Conservation (phyloP, 2,888 invertebrate species). For the Drosophila vallismaia region DNA sequence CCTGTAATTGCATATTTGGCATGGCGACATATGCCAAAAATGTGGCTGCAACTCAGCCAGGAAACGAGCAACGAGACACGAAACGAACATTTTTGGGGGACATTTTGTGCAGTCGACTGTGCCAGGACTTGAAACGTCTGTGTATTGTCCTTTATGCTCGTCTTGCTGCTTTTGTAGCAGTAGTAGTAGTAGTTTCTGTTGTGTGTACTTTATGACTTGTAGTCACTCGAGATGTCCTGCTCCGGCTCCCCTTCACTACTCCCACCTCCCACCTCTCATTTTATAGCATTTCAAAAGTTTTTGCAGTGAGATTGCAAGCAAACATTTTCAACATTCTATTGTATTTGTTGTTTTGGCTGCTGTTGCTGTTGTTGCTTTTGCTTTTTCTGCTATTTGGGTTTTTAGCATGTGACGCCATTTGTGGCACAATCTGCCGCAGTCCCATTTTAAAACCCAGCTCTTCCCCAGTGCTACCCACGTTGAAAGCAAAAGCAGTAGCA, state of each 20-base stretch:
- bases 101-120: slow-evolving; percentile 67
- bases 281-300: slow-evolving; percentile 44
- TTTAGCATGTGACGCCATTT: slow-evolving; percentile 55
- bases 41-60: slow-evolving; percentile 57
- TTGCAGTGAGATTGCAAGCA: slow-evolving; percentile 52
- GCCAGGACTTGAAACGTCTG: slow-evolving; percentile 41
- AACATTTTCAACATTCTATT: slow-evolving; percentile 36
- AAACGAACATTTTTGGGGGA: slow-evolving; percentile 64
- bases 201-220: slow-evolving; percentile 70
- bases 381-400: slow-evolving; percentile 42
- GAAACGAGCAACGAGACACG: slow-evolving; percentile 48
- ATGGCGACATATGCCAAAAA: slow-evolving; percentile 69
- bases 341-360: slow-evolving; percentile 18
- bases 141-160: slow-evolving; percentile 38
- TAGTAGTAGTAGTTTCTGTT: slow-evolving; percentile 43
- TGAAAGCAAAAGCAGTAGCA: slow-evolving; percentile 43
- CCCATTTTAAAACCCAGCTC: slow-evolving; percentile 12
- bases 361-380: slow-evolving; percentile 15
- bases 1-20: slow-evolving; percentile 41
- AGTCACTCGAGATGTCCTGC: slow-evolving; percentile 43
- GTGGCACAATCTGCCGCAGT: slow-evolving; percentile 30
- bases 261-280: not conserved
- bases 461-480: slow-evolving; percentile 22
- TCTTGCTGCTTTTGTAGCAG: not conserved
- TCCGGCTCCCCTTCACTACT: not conserved